Base-by-base conservation (phyloP, 2,888 invertebrate species). In the Encarsia formosa region DNA sequence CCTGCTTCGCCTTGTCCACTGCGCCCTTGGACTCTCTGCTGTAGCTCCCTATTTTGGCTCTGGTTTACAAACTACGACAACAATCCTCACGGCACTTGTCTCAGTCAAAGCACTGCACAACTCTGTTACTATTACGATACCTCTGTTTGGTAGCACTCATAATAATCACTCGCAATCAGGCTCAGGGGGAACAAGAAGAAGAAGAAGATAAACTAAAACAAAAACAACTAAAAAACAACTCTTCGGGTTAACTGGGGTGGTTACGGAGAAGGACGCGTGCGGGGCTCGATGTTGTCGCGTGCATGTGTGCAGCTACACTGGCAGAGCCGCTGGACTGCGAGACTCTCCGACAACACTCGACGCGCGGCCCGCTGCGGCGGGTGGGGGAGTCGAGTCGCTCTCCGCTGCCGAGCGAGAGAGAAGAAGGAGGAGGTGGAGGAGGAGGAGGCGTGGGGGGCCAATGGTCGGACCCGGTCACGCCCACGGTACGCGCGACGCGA, bases 271-370 rank as follows among this genome's bases (percentile, higher is more conserved):
- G 26, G 42, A 39, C 15, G 52, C 58, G 54, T 55, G 51, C 38
- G 48, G 59, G 57, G 54, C 68, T 52, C 45, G 51, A 65, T 71
- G 73, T 68, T 69, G 67, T 70, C 70, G 70, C 72, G 68, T 68
- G 70, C 70, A 72, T 69, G 71, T 69, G 70, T 70, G 70, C 72
- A 70, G 71, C 73, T 67, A 71, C 70, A 72, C 71, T 69, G 68
- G 65, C 64, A 61, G 65, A 67, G 65, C 64, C 63, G 63, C 65
- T 44, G 48, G 34, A 49, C 39, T n/a, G 24, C 34, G 34, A 38
- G 53, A 52, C 39, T 38, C 38, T 6, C 38, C 11, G 39, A 19
- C 19, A 18, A 19, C 39, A 15, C n/a, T 15, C 34, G 26, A 26
- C 11, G 26, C 26, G 26, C 26, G 26, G 26, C 26, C 26, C 2